Percentiles rank a stretch among this genome's conserved stretches.
Conservation (phyloP, 2,113 vertebrate genomes). For the Proteles cristata region DNA sequence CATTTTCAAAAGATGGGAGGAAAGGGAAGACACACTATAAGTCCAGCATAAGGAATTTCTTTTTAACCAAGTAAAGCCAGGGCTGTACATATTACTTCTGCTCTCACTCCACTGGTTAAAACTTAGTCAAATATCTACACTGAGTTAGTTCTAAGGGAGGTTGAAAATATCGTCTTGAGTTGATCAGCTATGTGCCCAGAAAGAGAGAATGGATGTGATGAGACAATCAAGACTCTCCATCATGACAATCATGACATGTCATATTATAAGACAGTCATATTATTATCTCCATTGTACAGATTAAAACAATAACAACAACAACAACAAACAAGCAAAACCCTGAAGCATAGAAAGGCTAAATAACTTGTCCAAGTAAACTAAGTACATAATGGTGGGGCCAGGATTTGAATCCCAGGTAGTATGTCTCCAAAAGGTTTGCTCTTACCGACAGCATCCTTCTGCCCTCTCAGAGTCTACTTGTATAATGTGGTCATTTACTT, state of each 20-base stretch:
- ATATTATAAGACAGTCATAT: not conserved
- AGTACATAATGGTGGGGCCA: not conserved
- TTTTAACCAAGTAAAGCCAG: not conserved
- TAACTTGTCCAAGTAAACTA: not conserved
- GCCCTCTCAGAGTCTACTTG: not conserved
- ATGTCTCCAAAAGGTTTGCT: not conserved
- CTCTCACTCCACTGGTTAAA: not conserved
- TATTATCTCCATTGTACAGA: not conserved
- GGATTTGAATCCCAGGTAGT: not conserved
- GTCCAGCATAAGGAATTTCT: not conserved
- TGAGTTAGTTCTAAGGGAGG: not conserved
- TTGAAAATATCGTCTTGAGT: not conserved
- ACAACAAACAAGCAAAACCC: not conserved
- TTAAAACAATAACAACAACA: not conserved
- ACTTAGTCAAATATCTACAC: not conserved
- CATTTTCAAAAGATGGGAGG: not conserved
- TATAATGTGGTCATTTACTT: not conserved
- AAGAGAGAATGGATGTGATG: not conserved
- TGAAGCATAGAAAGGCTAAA: not conserved
- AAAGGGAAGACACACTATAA: not conserved
- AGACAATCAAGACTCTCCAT: not conserved
- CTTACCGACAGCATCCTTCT: not conserved
- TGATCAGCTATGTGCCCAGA: not conserved
- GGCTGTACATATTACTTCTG: not conserved
- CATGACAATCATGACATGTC: not conserved